These are phyloP conservation scores for Epinephelus coioides DNA, from an alignment of 2,797 vertebrate genomes.

Conservation along the genomic window DNA sequence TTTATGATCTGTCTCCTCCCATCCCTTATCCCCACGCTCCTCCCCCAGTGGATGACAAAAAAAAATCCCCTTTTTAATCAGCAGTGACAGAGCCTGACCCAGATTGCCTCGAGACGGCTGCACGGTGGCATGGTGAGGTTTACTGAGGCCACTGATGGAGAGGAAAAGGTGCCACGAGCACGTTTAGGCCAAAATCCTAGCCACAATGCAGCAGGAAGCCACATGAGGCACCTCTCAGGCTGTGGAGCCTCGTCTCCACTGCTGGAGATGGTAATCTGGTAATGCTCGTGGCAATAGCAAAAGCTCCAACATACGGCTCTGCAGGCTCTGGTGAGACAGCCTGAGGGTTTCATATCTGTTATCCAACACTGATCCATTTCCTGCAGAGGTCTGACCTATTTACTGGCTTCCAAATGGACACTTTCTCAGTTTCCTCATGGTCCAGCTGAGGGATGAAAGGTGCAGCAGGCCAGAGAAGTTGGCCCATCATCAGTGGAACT, in stretches of 20 bases:
- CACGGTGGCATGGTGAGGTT: conserved; percentile 58
- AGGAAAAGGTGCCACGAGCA: conserved; percentile 47
- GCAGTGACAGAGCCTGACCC: conserved; percentile 83
- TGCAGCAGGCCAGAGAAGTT: conserved; percentile 23
- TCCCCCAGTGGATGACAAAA: conserved; percentile 67
- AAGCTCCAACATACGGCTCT: conserved; percentile 42
- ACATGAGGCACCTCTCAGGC: conserved; percentile 8
- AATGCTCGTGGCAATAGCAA: conserved; percentile 27
- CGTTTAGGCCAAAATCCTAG: conserved; percentile 24
- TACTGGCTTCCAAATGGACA: conserved; percentile 54
- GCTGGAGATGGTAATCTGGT: conserved; percentile 45
- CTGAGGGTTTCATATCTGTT: conserved; percentile 57
- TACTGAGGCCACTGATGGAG: conserved; percentile 57
- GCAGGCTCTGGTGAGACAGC: conserved; percentile 41
- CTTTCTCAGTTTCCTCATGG: conserved; percentile 22
- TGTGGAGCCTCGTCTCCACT: neutral
- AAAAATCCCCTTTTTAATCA: conserved; percentile 85
- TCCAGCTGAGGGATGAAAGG: conserved; percentile 38
- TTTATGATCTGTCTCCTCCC: conserved; percentile 77
- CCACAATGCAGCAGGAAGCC: conserved; percentile 7
- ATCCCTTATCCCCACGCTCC: conserved; percentile 67
- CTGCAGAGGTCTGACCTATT: conserved; percentile 70
- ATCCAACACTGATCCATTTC: conserved; percentile 63
- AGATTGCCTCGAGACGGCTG: conserved; percentile 76
- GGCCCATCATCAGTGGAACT: conserved; percentile 6